Conservation (phyloP, 2,888 invertebrate species). For the Anaspis maculata region DNA sequence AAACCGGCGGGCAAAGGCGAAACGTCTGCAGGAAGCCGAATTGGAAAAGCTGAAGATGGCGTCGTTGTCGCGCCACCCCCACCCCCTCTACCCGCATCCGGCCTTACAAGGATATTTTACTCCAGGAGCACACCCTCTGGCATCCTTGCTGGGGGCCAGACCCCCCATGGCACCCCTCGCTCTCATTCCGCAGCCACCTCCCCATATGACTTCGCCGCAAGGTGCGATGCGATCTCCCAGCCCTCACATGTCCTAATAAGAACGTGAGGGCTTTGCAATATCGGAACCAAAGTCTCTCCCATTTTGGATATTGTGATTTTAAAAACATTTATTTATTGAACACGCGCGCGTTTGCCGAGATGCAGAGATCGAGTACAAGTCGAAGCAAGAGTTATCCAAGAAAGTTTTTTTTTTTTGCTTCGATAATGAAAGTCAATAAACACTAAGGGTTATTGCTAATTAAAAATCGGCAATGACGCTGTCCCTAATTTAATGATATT, state of each 20-base stretch:
- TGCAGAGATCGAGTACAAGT: too few relatives aligned
- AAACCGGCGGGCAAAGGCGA: conserved; percentile 93
- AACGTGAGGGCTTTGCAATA: too few relatives aligned
- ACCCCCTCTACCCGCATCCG: conserved; percentile 50
- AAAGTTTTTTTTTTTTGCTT: too few relatives aligned
- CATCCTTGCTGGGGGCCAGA: conserved; percentile 43
- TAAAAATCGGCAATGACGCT: too few relatives aligned
- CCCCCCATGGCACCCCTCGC: conserved; percentile 40
- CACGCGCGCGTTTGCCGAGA: too few relatives aligned
- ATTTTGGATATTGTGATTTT: too few relatives aligned
- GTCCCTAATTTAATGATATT: too few relatives aligned
- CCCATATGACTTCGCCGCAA: conserved; percentile 44
- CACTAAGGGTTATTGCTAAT: too few relatives aligned
- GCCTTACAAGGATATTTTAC: conserved; percentile 57
- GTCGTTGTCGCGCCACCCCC: conserved; percentile 54
- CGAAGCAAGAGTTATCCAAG: too few relatives aligned
- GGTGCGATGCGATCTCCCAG: conserved; percentile 36
- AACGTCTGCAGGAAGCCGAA: conserved; percentile 95
- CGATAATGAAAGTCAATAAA: too few relatives aligned
- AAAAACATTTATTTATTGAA: too few relatives aligned
- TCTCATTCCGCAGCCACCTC: conserved; percentile 43
- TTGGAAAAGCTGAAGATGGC: conserved; percentile 91
- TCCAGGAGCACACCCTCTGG: conserved; percentile 51
- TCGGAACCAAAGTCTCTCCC: too few relatives aligned
- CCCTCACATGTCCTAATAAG: conserved; percentile 37